These are phyloP conservation scores for Dasypolia templi DNA, from an alignment of 2,888 invertebrate species.

Conservation along the genomic window DNA sequence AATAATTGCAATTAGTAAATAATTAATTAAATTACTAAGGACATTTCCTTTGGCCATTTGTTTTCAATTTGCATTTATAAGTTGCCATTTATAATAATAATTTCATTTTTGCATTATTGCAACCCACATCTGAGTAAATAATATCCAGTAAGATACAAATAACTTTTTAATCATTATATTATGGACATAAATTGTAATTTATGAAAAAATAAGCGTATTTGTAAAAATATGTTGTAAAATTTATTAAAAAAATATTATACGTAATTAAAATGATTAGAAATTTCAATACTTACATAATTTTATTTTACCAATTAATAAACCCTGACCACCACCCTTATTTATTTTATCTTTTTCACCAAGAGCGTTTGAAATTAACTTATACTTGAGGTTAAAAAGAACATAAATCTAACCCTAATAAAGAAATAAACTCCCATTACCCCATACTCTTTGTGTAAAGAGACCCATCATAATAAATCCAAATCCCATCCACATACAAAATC, in stretches of 20 bases:
- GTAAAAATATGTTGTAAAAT: slow-evolving; percentile 75
- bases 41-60: slow-evolving; percentile 39
- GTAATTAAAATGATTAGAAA: slow-evolving; percentile 80
- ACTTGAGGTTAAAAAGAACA: background rate
- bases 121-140: slow-evolving; percentile 44
- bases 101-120: slow-evolving; percentile 35
- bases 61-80: slow-evolving; percentile 64
- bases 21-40: background rate
- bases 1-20: slow-evolving; percentile 12
- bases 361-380: background rate
- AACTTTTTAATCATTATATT: slow-evolving; percentile 63
- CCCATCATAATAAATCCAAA: slow-evolving; percentile 1
- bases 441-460: background rate
- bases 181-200: slow-evolving; percentile 71
- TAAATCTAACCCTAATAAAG: background rate
- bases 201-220: slow-evolving; percentile 64
- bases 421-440: background rate
- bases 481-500: slow-evolving; percentile 36
- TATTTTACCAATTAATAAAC: slow-evolving; percentile 35
- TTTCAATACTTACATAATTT: slow-evolving; percentile 58
- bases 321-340: background rate
- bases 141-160: slow-evolving; percentile 54
- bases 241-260: slow-evolving; percentile 77
- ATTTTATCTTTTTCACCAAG: too few relatives aligned
- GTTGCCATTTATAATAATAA: slow-evolving; percentile 67